Conservation (phyloP, 2,888 invertebrate genomes). For the Sipunculus nudus region DNA sequence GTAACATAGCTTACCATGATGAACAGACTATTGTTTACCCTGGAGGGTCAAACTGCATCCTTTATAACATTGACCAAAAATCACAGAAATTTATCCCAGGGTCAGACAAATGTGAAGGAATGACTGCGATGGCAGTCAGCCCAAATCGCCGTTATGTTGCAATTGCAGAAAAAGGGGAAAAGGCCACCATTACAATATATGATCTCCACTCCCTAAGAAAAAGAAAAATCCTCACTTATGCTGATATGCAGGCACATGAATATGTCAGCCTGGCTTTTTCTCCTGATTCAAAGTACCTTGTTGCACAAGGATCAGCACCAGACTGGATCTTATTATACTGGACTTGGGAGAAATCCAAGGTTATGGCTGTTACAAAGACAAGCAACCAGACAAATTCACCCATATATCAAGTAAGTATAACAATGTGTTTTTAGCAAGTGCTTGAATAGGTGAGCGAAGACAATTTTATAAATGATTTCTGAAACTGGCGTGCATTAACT, state of each 20-base stretch:
- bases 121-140: constrained; percentile 67
- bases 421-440: too few relatives aligned
- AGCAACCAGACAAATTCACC: constrained; percentile 69
- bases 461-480: too few relatives aligned
- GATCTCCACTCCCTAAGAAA: constrained; percentile 67
- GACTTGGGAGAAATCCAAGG: constrained; percentile 72
- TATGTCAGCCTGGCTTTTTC: constrained; percentile 82
- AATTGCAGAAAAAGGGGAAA: constrained; percentile 64
- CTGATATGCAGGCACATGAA: constrained; percentile 70
- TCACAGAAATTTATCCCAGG: constrained; percentile 67
- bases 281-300: constrained; percentile 82
- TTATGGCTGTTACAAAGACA: constrained; percentile 79
- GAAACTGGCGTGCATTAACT: too few relatives aligned
- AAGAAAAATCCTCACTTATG: constrained; percentile 64
- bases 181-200: constrained; percentile 67
- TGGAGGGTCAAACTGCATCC: constrained; percentile 67
- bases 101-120: constrained; percentile 66
- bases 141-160: constrained; percentile 67
- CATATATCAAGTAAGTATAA: constrained; percentile 71
- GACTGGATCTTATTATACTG: constrained; percentile 81
- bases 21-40: constrained; percentile 68
- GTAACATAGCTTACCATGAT: constrained; percentile 66
- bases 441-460: too few relatives aligned
- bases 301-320: constrained; percentile 83
- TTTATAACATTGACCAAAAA: constrained; percentile 68